Evolutionary conservation across 2,113 vertebrate species (phyloP).

Genomic region (Gasterosteus nipponicus): DNA sequence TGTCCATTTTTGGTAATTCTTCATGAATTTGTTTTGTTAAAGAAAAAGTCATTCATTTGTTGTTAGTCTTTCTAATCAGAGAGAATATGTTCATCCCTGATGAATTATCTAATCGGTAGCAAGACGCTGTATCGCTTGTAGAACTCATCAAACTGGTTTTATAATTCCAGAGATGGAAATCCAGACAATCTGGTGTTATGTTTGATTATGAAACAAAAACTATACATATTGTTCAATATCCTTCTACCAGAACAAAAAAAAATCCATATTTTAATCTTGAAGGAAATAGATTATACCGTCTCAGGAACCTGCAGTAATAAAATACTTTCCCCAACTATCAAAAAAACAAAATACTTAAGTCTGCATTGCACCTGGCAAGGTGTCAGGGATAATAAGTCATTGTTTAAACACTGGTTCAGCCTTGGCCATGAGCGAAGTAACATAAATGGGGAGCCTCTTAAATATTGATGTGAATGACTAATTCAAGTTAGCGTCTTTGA

Average conservation of each 20-base stretch:
- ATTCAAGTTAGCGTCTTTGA: slow-evolving; percentile 33
- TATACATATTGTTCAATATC: background rate
- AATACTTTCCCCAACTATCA: slow-evolving; percentile 16
- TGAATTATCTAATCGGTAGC: background rate
- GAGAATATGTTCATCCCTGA: background rate
- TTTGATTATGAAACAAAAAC: background rate
- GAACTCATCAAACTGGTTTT: slow-evolving; percentile 3
- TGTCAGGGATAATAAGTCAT: slow-evolving; percentile 2
- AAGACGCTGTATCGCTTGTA: background rate
- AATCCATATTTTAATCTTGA: background rate
- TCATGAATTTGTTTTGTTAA: too few species aligned
- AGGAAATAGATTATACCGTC: slow-evolving; percentile 9
- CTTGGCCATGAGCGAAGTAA: background rate
- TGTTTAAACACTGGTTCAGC: background rate
- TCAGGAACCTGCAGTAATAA: background rate
- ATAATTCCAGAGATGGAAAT: slow-evolving; percentile 7
- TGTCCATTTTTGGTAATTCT: background rate
- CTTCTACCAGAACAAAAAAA: background rate
- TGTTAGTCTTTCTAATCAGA: background rate
- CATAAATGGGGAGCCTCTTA: background rate
- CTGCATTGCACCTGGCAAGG: background rate
- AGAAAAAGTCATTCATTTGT: slow-evolving; percentile 1
- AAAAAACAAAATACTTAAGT: slow-evolving; percentile 11
- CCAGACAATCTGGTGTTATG: background rate
- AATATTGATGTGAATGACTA: background rate